Conservation (phyloP, 2,888 invertebrate species). For the Sphaerophoria taeniata region DNA sequence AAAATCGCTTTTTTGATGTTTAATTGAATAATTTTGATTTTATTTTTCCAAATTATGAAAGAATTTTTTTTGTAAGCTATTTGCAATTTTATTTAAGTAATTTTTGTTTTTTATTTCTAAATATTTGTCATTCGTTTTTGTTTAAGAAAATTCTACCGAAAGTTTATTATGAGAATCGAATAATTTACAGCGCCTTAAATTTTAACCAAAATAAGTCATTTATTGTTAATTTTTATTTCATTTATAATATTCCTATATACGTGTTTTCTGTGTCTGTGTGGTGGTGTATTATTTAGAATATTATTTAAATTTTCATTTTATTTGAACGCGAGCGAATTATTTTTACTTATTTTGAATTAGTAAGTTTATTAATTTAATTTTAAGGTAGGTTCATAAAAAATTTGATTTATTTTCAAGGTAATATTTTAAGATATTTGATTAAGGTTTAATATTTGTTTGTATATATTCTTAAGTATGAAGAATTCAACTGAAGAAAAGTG, state of each 20-base stretch:
- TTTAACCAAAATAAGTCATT: conserved; percentile 31
- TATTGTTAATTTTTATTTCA: conserved; percentile 31
- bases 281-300: conserved; percentile 27
- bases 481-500: background rate
- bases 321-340: conserved; percentile 35
- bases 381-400: conserved; percentile 4
- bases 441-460: background rate
- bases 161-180: conserved; percentile 65
- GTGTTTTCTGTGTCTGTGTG: conserved; percentile 15
- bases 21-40: conserved; percentile 29
- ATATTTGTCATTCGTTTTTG: conserved; percentile 22
- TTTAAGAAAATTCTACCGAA: conserved; percentile 68
- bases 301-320: conserved; percentile 30
- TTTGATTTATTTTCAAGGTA: conserved; percentile 62
- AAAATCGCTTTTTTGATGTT: background rate
- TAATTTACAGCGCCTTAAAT: conserved; percentile 71
- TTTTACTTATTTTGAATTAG: background rate
- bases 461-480: background rate
- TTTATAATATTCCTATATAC: conserved; percentile 11
- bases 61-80: conserved; percentile 35
- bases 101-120: conserved; percentile 44
- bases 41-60: conserved; percentile 57
- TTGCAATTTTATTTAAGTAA: conserved; percentile 24
- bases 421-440: conserved; percentile 70
- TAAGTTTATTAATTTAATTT: conserved; percentile 30